Percentiles rank a stretch among this genome's conserved stretches.
These are phyloP conservation scores for Pardalotus punctatus DNA, from an alignment of 2,113 vertebrate species.

Conservation along the genomic window DNA sequence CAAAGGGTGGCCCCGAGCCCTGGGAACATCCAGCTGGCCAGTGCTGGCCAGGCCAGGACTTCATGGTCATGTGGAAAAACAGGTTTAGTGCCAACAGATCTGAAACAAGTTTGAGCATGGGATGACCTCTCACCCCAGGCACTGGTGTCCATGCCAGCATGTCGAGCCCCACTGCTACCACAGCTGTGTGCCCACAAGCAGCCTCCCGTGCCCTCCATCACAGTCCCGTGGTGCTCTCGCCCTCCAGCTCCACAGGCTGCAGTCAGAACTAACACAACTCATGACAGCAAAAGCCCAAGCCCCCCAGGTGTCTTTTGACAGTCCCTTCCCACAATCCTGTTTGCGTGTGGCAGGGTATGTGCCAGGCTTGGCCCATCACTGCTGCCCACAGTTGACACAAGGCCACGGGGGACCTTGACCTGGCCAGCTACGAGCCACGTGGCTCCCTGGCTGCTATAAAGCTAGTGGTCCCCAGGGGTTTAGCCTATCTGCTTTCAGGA, in stretches of 20 bases:
- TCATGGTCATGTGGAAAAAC: not conserved
- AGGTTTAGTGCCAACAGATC: not conserved
- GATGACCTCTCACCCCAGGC: not conserved
- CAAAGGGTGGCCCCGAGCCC: not conserved
- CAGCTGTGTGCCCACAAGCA: not conserved
- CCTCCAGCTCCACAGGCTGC: not conserved
- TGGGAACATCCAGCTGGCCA: not conserved
- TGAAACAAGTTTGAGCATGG: accelerated
- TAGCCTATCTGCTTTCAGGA: not conserved
- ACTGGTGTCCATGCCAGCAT: not conserved
- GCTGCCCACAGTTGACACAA: not conserved
- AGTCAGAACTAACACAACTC: not conserved
- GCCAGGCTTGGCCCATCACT: not conserved
- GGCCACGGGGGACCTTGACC: not conserved
- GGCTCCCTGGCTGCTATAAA: not conserved
- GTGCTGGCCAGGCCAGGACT: accelerated
- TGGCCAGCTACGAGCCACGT: not conserved
- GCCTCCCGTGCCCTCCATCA: not conserved
- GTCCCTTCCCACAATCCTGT: accelerated
- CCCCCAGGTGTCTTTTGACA: not conserved
- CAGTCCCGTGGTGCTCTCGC: not conserved
- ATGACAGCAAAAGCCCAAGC: not conserved
- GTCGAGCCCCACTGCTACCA: not conserved
- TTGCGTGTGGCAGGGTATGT: accelerated
- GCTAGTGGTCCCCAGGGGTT: accelerated